phyloP scores from a whole-genome alignment of 2,888 invertebrate species.

The Lissonota sp. region DNA sequence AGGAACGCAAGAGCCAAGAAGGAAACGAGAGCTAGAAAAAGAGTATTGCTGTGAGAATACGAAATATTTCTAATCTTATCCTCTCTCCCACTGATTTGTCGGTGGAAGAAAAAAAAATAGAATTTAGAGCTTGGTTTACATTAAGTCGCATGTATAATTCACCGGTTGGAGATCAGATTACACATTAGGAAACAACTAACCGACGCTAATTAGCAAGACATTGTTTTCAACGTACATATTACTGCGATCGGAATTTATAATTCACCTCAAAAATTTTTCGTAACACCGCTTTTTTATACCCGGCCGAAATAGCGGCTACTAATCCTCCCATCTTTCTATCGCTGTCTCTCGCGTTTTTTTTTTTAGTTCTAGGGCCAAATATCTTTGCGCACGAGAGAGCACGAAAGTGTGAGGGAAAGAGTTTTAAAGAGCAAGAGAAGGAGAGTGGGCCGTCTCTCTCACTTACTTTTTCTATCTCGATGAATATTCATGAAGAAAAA shows the following conservation, averaged over 20 bases:
- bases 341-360: constrained; percentile 1
- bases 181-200: constrained; percentile 63
- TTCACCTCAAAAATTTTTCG: constrained; percentile 54
- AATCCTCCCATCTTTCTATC: constrained; percentile 16
- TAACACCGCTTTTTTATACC: constrained; percentile 7
- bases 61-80: constrained; percentile 7
- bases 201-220: constrained; percentile 64
- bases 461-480: constrained; percentile 49
- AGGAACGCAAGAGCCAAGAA: background rate
- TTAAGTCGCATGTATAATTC: constrained; percentile 45
- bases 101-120: constrained; percentile 1
- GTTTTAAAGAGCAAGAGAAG: constrained; percentile 2
- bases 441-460: constrained; percentile 62
- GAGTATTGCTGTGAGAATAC: background rate
- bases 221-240: constrained; percentile 45
- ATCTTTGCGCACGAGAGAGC: constrained; percentile 60
- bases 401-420: constrained; percentile 32
- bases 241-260: constrained; percentile 56
- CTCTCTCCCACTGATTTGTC: background rate
- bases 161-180: constrained; percentile 55
- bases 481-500: constrained; percentile 73
- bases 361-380: constrained; percentile 55
- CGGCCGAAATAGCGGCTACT: background rate
- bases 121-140: constrained; percentile 40
- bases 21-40: background rate